These are phyloP conservation scores for Gallirallus australis DNA, from an alignment of 2,797 vertebrate species.

Conservation along the genomic window DNA sequence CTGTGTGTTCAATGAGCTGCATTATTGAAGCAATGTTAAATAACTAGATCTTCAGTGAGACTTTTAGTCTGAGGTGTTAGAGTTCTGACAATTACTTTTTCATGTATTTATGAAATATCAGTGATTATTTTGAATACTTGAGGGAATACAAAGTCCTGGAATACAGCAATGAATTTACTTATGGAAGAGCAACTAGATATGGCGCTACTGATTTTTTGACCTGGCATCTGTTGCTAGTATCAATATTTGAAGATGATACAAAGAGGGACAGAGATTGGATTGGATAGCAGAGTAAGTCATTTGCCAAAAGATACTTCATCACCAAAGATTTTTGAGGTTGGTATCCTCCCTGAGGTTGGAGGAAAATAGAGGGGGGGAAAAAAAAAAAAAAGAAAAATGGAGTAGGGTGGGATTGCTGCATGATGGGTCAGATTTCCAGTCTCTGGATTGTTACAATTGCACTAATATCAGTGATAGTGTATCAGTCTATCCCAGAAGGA, in stretches of 20 bases:
- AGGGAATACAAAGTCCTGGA: background rate
- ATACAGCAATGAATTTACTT: background rate
- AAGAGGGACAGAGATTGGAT: background rate
- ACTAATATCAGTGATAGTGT: background rate
- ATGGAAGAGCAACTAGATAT: background rate
- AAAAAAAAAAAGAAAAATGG: accelerated
- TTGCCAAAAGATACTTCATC: background rate
- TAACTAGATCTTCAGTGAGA: background rate
- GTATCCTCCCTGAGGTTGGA: background rate
- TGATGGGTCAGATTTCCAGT: background rate
- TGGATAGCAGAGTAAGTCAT: background rate
- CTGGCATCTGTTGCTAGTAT: background rate
- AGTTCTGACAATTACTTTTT: background rate
- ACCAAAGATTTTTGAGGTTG: background rate
- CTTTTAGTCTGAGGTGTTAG: background rate
- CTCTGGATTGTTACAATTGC: background rate
- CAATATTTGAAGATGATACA: background rate
- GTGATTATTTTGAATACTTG: background rate
- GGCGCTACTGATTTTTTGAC: background rate
- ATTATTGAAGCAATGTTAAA: background rate
- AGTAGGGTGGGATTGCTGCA: background rate
- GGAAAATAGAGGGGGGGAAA: background rate
- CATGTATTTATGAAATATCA: background rate
- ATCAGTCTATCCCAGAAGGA: background rate
- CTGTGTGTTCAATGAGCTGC: background rate